These are phyloP conservation scores for Hippocampus comes DNA, from an alignment of 2,113 vertebrate species.

Conservation along the genomic window DNA sequence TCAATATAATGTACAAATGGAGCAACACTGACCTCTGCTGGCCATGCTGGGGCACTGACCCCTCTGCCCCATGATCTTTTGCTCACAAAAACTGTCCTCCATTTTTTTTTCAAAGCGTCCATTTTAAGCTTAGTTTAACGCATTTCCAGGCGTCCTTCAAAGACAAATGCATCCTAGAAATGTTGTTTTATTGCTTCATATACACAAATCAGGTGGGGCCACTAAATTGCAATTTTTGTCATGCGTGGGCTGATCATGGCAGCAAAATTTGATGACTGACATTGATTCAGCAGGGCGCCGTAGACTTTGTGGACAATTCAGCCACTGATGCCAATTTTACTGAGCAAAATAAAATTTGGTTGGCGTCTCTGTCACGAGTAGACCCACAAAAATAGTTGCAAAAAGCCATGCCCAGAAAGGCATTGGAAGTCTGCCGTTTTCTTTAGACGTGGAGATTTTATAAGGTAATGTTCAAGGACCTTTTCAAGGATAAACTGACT, in stretches of 20 bases:
- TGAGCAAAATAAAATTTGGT: background rate
- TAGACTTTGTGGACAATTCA: no score
- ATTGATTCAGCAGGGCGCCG: no score
- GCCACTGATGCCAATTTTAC: background rate
- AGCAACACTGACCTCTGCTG: background rate
- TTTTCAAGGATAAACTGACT: no score
- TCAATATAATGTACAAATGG: background rate
- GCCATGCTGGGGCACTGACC: background rate
- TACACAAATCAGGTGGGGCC: background rate
- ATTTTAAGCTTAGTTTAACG: no score
- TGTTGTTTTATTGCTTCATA: background rate
- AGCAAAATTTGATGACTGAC: background rate
- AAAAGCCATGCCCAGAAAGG: no score
- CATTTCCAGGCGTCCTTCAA: no score
- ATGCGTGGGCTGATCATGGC: background rate
- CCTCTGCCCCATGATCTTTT: background rate
- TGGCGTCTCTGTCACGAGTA: no score
- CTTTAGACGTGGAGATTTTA: no score
- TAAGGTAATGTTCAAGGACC: no score
- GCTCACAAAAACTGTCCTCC: background rate
- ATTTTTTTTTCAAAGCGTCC: background rate
- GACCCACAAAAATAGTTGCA: no score
- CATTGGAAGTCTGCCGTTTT: no score
- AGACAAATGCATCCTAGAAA: no score
- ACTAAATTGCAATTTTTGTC: background rate